Conservation (phyloP, 37 sponge, comb jelly and placozoan genomes). For the Chondrosia reniformis region DNA sequence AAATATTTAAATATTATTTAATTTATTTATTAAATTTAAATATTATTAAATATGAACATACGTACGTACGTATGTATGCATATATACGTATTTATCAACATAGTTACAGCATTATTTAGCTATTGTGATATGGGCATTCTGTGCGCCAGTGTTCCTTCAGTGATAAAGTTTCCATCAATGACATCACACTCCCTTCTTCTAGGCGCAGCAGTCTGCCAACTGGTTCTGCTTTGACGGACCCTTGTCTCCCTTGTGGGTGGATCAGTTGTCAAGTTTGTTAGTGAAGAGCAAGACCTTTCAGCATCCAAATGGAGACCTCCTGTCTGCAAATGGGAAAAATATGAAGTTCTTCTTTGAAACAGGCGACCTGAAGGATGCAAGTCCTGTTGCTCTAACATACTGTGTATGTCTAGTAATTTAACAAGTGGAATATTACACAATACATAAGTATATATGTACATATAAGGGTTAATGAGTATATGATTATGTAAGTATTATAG, state of each 20-base stretch:
- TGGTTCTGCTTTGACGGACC: constrained; percentile 74
- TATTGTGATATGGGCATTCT: neutral
- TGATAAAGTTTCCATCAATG: neutral
- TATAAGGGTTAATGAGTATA: constrained; percentile 1
- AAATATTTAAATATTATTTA: no score
- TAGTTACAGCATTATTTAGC: no score
- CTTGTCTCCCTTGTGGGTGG: constrained; percentile 28
- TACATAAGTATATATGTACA: constrained; percentile 21
- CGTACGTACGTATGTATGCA: no score
- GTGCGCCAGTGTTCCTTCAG: neutral
- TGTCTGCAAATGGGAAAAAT: constrained; percentile 28
- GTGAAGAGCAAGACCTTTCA: neutral
- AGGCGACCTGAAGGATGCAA: constrained; percentile 46
- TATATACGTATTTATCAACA: no score
- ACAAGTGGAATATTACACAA: neutral
- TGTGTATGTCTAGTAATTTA: constrained; percentile 34
- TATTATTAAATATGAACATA: no score
- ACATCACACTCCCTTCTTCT: neutral
- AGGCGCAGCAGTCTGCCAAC: constrained; percentile 52
- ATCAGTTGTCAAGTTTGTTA: constrained; percentile 37
- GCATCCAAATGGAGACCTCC: constrained; percentile 64
- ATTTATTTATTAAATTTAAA: no score
- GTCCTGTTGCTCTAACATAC: constrained; percentile 50
- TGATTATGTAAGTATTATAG: constrained; percentile 13
- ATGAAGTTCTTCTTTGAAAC: constrained; percentile 79